Conservation (phyloP, 2,113 vertebrate species). For the Malurus elegans region DNA sequence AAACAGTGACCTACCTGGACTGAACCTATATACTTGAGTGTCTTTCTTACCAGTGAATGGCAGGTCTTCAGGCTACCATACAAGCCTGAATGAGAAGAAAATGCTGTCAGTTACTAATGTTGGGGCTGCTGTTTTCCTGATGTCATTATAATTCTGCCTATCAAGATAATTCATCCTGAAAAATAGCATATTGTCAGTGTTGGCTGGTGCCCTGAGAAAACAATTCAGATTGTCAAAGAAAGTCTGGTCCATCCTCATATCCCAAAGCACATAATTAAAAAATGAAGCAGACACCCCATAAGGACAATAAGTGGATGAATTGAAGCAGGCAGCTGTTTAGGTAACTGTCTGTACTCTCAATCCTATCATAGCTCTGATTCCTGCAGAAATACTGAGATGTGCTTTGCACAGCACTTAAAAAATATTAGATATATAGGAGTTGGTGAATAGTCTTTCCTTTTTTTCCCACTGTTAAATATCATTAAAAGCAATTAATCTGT, state of each 20-base stretch:
- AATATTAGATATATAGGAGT: not conserved
- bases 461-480: not conserved
- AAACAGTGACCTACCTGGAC: not conserved
- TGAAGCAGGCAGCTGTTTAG: not conserved
- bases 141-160: not conserved
- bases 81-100: not conserved
- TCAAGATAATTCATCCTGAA: conserved; percentile 5
- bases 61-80: not conserved
- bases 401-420: not conserved
- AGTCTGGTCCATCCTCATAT: not conserved
- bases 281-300: not conserved
- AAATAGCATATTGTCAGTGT: not conserved
- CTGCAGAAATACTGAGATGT: not conserved
- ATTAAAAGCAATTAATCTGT: not conserved
- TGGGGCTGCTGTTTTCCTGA: not conserved
- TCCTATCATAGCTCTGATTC: not conserved
- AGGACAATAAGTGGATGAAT: not conserved
- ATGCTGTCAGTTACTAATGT: not conserved
- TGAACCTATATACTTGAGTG: not conserved
- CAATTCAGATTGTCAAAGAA: not conserved
- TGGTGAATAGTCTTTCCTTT: not conserved
- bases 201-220: not conserved
- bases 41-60: not conserved
- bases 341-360: not conserved
- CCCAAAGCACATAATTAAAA: not conserved